phyloP scores from a whole-genome alignment of 2,888 invertebrate genomes.

The Lysandra bellargus region DNA sequence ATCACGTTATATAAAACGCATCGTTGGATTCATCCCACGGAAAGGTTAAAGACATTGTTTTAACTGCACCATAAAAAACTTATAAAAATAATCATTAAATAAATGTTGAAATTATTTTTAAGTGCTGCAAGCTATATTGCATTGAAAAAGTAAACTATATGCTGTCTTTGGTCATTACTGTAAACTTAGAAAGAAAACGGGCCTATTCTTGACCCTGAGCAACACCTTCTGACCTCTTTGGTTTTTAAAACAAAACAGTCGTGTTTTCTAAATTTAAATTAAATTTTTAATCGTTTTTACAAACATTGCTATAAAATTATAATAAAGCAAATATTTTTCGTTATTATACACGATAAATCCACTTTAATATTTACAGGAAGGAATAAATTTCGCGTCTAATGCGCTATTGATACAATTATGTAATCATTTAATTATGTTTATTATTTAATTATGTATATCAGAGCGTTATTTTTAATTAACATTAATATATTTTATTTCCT shows the following conservation, averaged over 20 bases:
- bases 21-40: neutral
- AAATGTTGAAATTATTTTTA: neutral
- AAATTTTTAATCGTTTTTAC: neutral
- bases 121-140: neutral
- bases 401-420: neutral
- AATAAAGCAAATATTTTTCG: neutral
- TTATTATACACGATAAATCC: neutral
- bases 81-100: neutral
- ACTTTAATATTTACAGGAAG: neutral
- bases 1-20: slow-evolving; percentile 11
- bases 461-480: slow-evolving; percentile 6
- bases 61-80: neutral
- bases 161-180: neutral
- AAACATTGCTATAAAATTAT: neutral
- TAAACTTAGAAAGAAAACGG: neutral
- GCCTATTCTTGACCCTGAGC: neutral
- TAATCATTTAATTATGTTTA: neutral
- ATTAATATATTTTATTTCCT: slow-evolving; percentile 8
- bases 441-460: slow-evolving; percentile 1
- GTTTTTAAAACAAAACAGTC: neutral
- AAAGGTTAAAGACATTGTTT: slow-evolving; percentile 2
- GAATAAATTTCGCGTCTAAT: slow-evolving; percentile 15
- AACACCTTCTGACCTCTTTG: neutral
- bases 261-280: neutral
- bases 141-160: neutral